Conservation (phyloP, 2,797 vertebrate species). For the Poeciliopsis turneri region DNA sequence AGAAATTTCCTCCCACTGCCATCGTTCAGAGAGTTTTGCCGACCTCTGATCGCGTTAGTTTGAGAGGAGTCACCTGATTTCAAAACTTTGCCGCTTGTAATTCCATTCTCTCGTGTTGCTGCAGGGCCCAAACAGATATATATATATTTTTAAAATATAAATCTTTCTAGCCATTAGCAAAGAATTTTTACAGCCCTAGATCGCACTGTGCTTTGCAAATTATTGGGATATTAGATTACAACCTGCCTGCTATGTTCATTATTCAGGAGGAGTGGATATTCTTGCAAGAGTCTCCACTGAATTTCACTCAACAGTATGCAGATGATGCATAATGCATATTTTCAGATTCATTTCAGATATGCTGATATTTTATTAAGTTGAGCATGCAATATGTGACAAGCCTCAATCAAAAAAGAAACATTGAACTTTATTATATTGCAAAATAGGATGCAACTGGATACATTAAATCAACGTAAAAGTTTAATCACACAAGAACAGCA, state of each 20-base stretch:
- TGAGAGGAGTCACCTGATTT: too few relatives aligned
- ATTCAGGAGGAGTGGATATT: neutral
- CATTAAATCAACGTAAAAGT: neutral
- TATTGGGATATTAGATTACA: neutral
- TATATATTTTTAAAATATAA: neutral
- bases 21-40: too few relatives aligned
- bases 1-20: too few relatives aligned
- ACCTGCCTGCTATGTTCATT: neutral
- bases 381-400: neutral
- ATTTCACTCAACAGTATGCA: neutral
- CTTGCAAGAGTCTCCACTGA: neutral
- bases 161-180: neutral
- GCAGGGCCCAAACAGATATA: too few relatives aligned
- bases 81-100: too few relatives aligned
- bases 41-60: too few relatives aligned
- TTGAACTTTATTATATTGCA: neutral
- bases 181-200: neutral
- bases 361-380: neutral
- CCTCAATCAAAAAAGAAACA: neutral
- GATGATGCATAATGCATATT: neutral
- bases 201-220: neutral
- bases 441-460: neutral
- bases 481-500: neutral
- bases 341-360: neutral
- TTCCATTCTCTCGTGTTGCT: too few relatives aligned